Evolutionary conservation across 2,113 vertebrate genomes (phyloP).

Genomic region (Pluvialis apricaria): DNA sequence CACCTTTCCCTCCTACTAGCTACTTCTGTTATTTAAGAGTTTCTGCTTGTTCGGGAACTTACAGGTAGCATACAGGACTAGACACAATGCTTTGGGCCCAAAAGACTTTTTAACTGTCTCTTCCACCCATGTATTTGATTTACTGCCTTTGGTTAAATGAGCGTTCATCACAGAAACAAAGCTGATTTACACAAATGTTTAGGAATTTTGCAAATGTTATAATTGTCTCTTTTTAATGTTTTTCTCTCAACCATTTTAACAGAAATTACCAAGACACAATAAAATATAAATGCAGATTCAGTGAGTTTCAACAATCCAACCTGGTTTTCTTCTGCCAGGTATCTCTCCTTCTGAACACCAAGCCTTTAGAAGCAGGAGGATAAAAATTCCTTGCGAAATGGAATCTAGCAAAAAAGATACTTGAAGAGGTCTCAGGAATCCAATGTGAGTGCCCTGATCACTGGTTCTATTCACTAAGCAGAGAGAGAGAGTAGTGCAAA

Average conservation of each 20-base stretch:
- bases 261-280: neutral
- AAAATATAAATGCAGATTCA: neutral
- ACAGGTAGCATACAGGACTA: accelerated
- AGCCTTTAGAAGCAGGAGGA: neutral
- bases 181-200: neutral
- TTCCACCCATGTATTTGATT: neutral
- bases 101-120: neutral
- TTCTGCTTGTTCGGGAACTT: neutral
- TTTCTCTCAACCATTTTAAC: neutral
- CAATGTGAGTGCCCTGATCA: neutral
- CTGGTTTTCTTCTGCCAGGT: neutral
- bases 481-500: neutral
- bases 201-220: neutral
- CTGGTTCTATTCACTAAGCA: neutral
- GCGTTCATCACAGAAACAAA: neutral
- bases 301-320: neutral
- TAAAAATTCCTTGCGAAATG: neutral
- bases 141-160: neutral
- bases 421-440: neutral
- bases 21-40: neutral
- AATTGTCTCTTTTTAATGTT: neutral
- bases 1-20: neutral
- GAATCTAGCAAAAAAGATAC: neutral
- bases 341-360: neutral
- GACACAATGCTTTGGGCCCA: neutral